Conservation (phyloP, 1,140 invertebrate species). For the Eueides isabella region DNA sequence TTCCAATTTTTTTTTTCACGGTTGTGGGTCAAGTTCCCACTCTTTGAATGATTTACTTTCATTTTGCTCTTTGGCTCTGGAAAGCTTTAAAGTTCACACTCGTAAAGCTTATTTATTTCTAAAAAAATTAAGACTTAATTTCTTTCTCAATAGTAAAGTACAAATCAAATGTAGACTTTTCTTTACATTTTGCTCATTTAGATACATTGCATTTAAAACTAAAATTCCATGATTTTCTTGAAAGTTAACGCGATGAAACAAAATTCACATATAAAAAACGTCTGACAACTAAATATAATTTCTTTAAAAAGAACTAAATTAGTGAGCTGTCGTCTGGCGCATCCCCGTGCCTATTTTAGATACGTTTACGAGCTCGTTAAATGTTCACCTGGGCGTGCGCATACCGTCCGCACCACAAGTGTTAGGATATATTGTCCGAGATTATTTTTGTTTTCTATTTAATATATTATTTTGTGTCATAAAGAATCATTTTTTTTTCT, state of each 20-base stretch:
- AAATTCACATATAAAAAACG: neutral
- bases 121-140: too few relatives aligned
- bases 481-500: neutral
- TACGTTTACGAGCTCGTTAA: slow-evolving; percentile 58
- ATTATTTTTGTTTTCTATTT: neutral
- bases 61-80: too few relatives aligned
- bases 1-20: too few relatives aligned
- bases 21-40: too few relatives aligned
- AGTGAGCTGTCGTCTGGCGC: slow-evolving; percentile 36
- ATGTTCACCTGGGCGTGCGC: slow-evolving; percentile 54
- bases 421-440: neutral
- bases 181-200: neutral
- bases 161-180: too few relatives aligned
- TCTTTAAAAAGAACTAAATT: slow-evolving; percentile 33
- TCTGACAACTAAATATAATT: slow-evolving; percentile 7
- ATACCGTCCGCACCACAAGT: slow-evolving; percentile 19
- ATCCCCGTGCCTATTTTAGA: slow-evolving; percentile 57
- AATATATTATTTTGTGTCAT: neutral
- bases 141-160: too few relatives aligned
- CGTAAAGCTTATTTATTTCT: too few relatives aligned
- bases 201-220: too few relatives aligned
- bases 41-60: too few relatives aligned
- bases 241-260: neutral
- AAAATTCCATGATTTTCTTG: neutral
- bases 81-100: too few relatives aligned